Conservation (phyloP, 2,113 vertebrate genomes). For the Maccullochella peelii region DNA sequence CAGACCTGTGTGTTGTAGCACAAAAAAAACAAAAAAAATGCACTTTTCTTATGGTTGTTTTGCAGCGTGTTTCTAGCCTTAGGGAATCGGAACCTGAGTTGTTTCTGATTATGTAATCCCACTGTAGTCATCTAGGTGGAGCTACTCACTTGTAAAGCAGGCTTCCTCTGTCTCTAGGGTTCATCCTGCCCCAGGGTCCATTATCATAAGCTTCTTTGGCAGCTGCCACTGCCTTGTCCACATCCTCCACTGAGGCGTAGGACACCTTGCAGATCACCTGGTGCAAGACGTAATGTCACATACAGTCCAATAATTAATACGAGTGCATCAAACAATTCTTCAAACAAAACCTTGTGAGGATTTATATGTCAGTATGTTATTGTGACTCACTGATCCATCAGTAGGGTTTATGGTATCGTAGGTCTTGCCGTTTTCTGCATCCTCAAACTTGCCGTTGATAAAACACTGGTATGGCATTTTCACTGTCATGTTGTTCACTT, state of each 20-base stretch:
- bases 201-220: constrained; percentile 85
- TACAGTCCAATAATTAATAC: too few relatives aligned
- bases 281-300: neutral
- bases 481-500: constrained; percentile 85
- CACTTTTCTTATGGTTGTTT: too few relatives aligned
- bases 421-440: constrained; percentile 83
- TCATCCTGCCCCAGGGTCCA: constrained; percentile 88
- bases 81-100: neutral
- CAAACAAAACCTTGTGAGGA: neutral
- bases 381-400: constrained; percentile 79
- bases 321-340: too few relatives aligned
- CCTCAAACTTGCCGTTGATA: constrained; percentile 84
- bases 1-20: neutral
- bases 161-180: constrained; percentile 86
- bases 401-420: constrained; percentile 85
- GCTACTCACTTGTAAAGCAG: constrained; percentile 83
- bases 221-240: constrained; percentile 85
- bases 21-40: neutral
- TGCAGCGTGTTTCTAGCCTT: neutral
- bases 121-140: constrained; percentile 14
- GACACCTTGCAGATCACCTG: constrained; percentile 87
- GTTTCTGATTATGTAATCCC: neutral
- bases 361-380: neutral
- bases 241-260: constrained; percentile 84
- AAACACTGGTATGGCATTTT: constrained; percentile 87